Evolutionary conservation across 2,888 invertebrate genomes (phyloP), one percentile per base, ranked within the genome.

Genomic region (Limnephilus lunatus): DNA sequence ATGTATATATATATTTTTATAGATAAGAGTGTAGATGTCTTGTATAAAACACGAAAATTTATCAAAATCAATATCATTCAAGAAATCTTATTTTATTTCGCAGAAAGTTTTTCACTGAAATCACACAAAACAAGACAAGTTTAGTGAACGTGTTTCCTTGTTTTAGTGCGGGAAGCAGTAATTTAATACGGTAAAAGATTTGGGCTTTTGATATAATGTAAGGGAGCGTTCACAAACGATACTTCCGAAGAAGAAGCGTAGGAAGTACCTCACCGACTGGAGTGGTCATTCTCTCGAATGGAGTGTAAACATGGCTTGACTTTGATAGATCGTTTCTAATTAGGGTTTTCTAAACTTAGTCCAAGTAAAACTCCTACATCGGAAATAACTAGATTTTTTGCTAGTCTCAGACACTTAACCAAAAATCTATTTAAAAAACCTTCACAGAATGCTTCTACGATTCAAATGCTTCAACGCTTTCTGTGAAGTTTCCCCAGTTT

Each of bases 241-340:
- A 68, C 68, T 68, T 68, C 68, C 68, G 68, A 68, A 68, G 9
- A 68, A 68, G n/a, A 68, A 68, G 68, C n/a, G 25, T 68, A 68
- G 68, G 68, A 68, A 68, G 25, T 68, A 68, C 32, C 39, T 48
- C 48, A 86, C 68, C 44, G 30, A 32, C 87, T 87, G 25, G 80
- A 91, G 91, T 88, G 53, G 91, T 83, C 91, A 87, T 53, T 88
- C 89, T 83, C 53, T 83, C 82, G 91, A 80, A 88, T 91, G 48
- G 81, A 86, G 90, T 68, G 82, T 91, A 93, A 90, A 92, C 89
- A 92, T 89, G 39, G 48, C 90, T 82, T 92, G 93, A 93, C 93
- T 91, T 91, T 93, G 93, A 93, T 92, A 90, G 91, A 93, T 93
- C 91, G 92, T 92, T 92, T 92, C 89, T 92, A 93, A 93, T 92